Evolutionary conservation across 1,140 invertebrate species (phyloP), one percentile per base, ranked within the genome.

Genomic region (Drosophila kikkawai): DNA sequence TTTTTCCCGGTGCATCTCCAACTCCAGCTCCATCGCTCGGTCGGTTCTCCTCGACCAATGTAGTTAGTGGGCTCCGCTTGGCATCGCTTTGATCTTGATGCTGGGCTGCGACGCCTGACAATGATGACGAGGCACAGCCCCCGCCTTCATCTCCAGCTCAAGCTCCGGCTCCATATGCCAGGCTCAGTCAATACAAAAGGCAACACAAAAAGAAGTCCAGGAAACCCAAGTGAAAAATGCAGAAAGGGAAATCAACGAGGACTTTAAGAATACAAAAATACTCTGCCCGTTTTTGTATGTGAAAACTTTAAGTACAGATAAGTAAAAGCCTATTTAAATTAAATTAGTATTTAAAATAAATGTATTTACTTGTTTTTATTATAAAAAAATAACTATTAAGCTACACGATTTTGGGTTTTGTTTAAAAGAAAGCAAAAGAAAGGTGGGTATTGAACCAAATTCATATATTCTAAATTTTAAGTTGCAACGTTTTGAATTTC

Each of bases 51-150:
- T 64, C 51, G 61, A 50, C 82, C 71, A 63, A 80, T 88, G 84
- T 88, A 83, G 84, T 87, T 88, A 87, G 84, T 87, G 84, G 83
- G 84, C 80, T 69, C 67, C 65, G 66, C 66, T 65, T 65, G 66
- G 66, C 69, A 80, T 87, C 86, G 83, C 83, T 87, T 90, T 90
- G 86, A 88, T 88, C 84, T 88, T 88, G 86, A 88, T 90, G 86
- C 80, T 88, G 61, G 69, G 41, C 83, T 75, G 80, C 84, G 80
- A 87, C 78, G 84, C 84, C 83, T 87, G 83, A 87, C 83, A 87
- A 87, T 79, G 83, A 88, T 87, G 83, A 87, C 84, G 80, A 88
- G 83, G 83, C 83, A 83, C 59, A 76, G 75, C 63, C 59, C 44
- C 68, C 37, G 42, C 26, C 39, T 37, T 37, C 29, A 13, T 32